Conservation (phyloP, 1,140 invertebrate genomes). For the Sitophilus oryzae region DNA sequence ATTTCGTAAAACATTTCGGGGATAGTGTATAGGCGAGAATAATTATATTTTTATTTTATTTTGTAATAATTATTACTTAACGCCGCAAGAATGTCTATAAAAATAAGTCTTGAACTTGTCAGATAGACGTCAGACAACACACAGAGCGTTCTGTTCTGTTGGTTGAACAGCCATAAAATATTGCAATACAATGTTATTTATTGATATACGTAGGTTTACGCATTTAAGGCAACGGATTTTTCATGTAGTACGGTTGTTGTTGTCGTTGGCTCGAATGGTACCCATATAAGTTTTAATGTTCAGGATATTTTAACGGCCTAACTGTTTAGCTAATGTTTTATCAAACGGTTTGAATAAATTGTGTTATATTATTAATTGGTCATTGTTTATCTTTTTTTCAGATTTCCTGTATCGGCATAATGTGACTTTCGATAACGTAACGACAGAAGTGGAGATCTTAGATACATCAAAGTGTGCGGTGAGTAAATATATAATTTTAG, state of each 20-base stretch:
- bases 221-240: background rate
- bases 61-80: too few relatives aligned
- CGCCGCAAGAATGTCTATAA: too few relatives aligned
- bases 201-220: slow-evolving; percentile 1
- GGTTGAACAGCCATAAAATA: background rate
- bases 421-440: slow-evolving; percentile 69
- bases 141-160: too few relatives aligned
- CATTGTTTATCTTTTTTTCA: slow-evolving; percentile 50
- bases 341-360: background rate
- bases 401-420: slow-evolving; percentile 75
- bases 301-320: background rate
- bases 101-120: too few relatives aligned
- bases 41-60: too few relatives aligned
- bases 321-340: background rate
- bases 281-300: background rate
- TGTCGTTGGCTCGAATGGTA: background rate
- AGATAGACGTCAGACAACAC: too few relatives aligned
- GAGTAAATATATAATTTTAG: slow-evolving; percentile 43
- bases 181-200: background rate
- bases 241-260: too few relatives aligned
- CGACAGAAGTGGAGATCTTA: slow-evolving; percentile 75
- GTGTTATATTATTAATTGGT: background rate
- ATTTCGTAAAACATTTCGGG: too few relatives aligned
- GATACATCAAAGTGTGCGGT: slow-evolving; percentile 77
- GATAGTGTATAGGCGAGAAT: too few relatives aligned